Percentiles rank a stretch among this genome's conserved stretches.
Conservation (phyloP, 2,797 vertebrate species). For the Myiothlypis chrysogaster region DNA sequence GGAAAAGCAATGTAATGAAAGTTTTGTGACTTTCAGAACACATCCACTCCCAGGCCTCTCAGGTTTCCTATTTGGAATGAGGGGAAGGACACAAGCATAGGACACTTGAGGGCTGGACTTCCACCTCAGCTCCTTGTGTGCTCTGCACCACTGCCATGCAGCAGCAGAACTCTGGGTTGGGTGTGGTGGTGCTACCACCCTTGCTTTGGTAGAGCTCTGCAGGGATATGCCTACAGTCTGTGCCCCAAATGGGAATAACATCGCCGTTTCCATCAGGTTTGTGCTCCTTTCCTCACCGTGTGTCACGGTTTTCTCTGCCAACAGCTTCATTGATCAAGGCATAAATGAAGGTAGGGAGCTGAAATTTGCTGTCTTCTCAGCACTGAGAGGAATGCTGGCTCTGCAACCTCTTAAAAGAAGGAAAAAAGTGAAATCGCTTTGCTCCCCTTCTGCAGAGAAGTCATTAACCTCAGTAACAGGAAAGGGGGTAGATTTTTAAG, state of each 20-base stretch:
- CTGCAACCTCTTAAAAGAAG: not conserved
- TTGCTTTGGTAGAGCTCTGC: not conserved
- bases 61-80: not conserved
- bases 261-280: not conserved
- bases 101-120: not conserved
- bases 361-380: not conserved
- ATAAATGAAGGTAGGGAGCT: not conserved
- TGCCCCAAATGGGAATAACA: not conserved
- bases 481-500: not conserved
- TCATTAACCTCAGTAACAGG: not conserved
- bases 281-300: not conserved
- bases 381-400: not conserved
- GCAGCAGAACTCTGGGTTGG: not conserved
- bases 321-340: constrained; percentile 4
- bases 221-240: not conserved
- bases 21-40: not conserved
- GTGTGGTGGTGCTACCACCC: not conserved
- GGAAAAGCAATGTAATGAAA: not conserved
- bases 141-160: not conserved
- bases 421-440: not conserved
- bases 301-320: not conserved
- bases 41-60: not conserved
- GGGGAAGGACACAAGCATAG: accelerated
- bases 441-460: not conserved
- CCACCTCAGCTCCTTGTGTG: not conserved